phyloP scores from a whole-genome alignment of 2,888 invertebrate species.

The Leptinotarsa peninsularis region DNA sequence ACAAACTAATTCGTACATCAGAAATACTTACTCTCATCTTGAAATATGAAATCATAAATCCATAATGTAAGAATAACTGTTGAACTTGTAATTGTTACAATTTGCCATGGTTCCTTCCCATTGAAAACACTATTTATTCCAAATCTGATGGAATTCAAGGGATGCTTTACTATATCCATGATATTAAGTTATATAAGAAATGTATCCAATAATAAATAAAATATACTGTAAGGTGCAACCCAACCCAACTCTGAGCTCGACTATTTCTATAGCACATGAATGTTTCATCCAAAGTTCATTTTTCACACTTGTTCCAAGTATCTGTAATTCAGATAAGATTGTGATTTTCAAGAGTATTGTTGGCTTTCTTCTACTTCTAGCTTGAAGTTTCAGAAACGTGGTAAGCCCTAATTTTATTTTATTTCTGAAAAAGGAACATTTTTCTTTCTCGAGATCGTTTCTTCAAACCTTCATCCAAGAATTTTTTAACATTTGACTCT shows the following conservation, averaged over 20 bases:
- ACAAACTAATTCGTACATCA: slow-evolving; percentile 26
- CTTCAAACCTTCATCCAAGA: no score
- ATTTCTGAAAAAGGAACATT: no score
- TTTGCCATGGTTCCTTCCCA: slow-evolving; percentile 85
- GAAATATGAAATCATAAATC: slow-evolving; percentile 79
- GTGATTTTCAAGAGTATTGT: no score
- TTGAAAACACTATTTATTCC: slow-evolving; percentile 66
- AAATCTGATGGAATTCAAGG: slow-evolving; percentile 35
- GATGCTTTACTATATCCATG: slow-evolving; percentile 36
- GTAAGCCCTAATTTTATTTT: no score
- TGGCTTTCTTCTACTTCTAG: background rate
- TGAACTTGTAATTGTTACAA: slow-evolving; percentile 80
- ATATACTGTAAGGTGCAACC: background rate
- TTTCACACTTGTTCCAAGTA: background rate
- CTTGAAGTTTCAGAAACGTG: background rate
- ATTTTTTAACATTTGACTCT: no score
- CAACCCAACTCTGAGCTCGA: background rate
- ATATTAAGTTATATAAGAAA: background rate
- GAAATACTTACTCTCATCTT: slow-evolving; percentile 75
- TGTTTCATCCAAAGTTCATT: slow-evolving; percentile 15
- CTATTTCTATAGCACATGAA: background rate
- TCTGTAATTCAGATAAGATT: background rate
- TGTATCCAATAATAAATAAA: background rate
- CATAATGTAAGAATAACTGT: slow-evolving; percentile 79
- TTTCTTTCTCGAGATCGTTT: no score